Conservation (phyloP, 35 echinoderm and acorn worm genomes). For the Stichopus chloronotus region DNA sequence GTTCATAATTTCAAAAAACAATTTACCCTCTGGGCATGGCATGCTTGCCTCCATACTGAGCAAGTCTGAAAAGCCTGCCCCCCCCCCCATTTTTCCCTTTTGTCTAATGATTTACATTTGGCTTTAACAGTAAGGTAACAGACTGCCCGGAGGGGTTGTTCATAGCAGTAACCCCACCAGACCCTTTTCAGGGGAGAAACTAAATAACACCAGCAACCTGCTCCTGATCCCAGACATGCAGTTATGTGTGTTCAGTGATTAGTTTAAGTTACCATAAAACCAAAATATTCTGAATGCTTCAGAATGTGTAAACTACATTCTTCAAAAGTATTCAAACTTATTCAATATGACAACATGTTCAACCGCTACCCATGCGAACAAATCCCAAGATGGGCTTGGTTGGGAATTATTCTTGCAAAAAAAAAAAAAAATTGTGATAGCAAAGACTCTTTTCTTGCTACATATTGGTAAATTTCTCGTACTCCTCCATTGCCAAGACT, state of each 20-base stretch:
- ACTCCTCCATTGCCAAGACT: no score
- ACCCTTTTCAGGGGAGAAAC: neutral
- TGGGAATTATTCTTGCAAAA: no score
- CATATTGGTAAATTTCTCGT: no score
- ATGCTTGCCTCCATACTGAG: neutral
- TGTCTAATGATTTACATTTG: slow-evolving; percentile 37
- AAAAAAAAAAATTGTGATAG: no score
- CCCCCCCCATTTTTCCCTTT: neutral
- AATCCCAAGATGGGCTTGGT: no score
- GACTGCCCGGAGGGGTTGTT: neutral
- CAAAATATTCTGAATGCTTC: no score
- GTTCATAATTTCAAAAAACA: slow-evolving; percentile 3
- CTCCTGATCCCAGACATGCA: neutral
- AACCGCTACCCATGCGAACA: no score
- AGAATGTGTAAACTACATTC: no score
- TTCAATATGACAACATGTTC: no score
- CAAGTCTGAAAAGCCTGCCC: neutral
- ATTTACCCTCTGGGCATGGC: slow-evolving; percentile 3
- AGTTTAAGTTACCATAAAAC: no score
- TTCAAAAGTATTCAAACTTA: no score
- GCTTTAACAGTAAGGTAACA: slow-evolving; percentile 3
- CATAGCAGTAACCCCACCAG: neutral
- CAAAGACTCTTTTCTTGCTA: no score
- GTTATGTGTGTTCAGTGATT: neutral
- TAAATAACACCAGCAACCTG: neutral